phyloP scores from a whole-genome alignment of 2,797 vertebrate species.

The Delichon dasypus region DNA sequence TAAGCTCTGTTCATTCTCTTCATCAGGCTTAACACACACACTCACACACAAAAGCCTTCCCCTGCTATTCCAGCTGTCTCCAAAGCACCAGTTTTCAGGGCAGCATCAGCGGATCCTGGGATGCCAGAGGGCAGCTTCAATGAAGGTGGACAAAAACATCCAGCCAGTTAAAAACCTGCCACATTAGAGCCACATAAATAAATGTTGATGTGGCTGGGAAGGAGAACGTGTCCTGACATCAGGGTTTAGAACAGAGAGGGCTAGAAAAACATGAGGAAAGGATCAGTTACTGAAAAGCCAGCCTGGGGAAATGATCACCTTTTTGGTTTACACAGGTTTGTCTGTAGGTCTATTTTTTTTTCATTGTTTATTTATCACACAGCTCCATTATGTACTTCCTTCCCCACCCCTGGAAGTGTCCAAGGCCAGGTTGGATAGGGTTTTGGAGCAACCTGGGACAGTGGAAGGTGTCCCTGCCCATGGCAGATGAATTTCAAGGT shows the following conservation, averaged over 20 bases:
- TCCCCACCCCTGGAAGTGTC: background rate
- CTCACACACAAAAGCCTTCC: background rate
- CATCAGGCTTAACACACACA: background rate
- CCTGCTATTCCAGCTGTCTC: background rate
- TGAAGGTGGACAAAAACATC: background rate
- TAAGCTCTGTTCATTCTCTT: slow-evolving; percentile 2
- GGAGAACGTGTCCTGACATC: background rate
- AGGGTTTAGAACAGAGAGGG: background rate
- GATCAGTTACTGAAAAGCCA: background rate
- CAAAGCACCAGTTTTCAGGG: background rate
- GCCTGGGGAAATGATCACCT: background rate
- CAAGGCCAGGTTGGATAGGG: rapidly evolving
- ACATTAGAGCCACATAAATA: background rate
- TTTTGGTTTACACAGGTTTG: background rate
- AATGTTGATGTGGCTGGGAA: background rate
- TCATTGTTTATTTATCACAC: background rate
- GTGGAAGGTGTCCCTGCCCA: background rate
- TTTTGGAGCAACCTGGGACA: background rate
- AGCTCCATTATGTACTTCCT: background rate
- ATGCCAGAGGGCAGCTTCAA: background rate
- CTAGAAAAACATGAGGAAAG: background rate
- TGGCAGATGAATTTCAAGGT: background rate
- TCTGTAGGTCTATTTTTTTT: background rate
- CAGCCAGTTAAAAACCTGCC: background rate
- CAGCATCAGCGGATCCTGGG: background rate